Evolutionary conservation across 2,888 invertebrate species (phyloP), one percentile per base, ranked within the genome.

Genomic region (Yponomeuta evonymella): DNA sequence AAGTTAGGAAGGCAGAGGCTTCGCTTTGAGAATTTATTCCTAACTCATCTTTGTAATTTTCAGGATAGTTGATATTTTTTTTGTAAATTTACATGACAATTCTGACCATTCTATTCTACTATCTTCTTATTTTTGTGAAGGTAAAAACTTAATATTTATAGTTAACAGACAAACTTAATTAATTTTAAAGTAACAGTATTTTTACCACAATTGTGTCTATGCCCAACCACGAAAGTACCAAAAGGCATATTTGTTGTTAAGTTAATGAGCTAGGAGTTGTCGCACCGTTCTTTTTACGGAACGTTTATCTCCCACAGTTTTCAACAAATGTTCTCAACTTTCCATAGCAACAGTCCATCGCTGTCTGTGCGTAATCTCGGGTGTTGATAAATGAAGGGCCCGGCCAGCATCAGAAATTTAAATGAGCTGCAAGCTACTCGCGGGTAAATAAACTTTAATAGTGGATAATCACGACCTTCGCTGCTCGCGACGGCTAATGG

Each of bases 381-480:
- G 68, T 70, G 70, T 73, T 75, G 70, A 72, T 71, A 73, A 74
- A 70, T 72, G 71, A 71, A 72, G 70, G 63, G 71, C 58, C 63
- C 67, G 51, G 69, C 67, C 68, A 66, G 70, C 72, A 67, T 73
- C 72, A 72, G 74, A 70, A 71, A 73, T 71, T 72, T 69, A 72
- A 74, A 73, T 72, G 74, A 73, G 72, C 70, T 72, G 71, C n/a
- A 64, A 70, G 65, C 72, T 67, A 48, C 48, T 70, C 70, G 70
- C n/a, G 63, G 63, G 72, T 72, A 74, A 73, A 74, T 73, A 74
- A 73, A 71, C 68, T 72, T 72, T 72, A 71, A 73, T 72, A 70
- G 71, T 70, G 67, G 72, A 63, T 72, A 72, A 72, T 71, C 70
- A 63, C n/a, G 48, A 11, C 58, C 43, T 64, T 15, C 36, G 68